Conservation (phyloP, 2,888 invertebrate genomes). For the Chorisops tibialis region DNA sequence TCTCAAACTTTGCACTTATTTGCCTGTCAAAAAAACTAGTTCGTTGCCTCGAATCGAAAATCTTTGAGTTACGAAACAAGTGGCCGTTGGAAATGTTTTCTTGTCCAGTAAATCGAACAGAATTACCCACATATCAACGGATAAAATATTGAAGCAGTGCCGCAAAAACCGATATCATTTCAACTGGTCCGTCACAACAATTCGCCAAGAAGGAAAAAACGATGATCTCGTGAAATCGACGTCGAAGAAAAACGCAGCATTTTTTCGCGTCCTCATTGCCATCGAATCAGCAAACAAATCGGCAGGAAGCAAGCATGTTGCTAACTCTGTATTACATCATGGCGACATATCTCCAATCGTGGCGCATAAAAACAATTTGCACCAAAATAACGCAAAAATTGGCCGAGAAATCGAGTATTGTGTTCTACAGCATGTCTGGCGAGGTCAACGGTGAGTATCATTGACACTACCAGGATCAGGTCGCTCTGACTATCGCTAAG, state of each 20-base stretch:
- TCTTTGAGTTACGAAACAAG: conserved; percentile 19
- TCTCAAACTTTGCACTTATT: conserved; percentile 4
- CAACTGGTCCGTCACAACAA: too few species aligned
- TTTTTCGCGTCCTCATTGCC: too few species aligned
- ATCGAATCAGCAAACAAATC: too few species aligned
- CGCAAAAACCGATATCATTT: too few species aligned
- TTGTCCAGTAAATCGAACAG: too few species aligned
- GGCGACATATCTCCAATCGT: conserved; percentile 77
- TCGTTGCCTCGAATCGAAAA: not conserved
- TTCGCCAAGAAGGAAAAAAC: not conserved
- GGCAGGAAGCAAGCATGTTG: conserved; percentile 55
- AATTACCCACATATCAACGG: too few species aligned
- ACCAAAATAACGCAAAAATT: conserved; percentile 64
- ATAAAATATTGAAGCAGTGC: too few species aligned
- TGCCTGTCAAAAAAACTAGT: conserved; percentile 12
- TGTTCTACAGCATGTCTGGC: conserved; percentile 59
- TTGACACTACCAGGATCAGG: not conserved
- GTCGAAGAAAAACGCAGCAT: not conserved
- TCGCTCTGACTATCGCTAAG: not conserved
- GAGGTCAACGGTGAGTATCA: conserved; percentile 46
- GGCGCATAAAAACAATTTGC: conserved; percentile 69
- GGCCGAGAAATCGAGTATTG: conserved; percentile 59
- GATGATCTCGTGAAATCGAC: not conserved
- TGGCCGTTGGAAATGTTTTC: conserved; percentile 18
- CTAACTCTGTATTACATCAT: conserved; percentile 80